These are phyloP conservation scores for Atta cephalotes DNA, from an alignment of 1,140 invertebrate species.

Conservation along the genomic window DNA sequence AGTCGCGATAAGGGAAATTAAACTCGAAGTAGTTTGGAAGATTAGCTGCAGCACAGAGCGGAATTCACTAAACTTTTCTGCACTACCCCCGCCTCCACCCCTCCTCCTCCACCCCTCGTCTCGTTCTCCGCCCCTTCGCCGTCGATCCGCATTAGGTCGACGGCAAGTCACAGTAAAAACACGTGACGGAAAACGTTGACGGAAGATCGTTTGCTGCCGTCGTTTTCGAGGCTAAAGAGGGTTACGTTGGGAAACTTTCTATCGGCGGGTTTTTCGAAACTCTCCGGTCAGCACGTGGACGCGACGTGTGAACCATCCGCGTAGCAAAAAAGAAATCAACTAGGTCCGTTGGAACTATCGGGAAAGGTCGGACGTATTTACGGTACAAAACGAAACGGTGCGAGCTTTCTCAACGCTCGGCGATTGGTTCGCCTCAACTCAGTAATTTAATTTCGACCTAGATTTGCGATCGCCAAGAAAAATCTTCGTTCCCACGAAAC, in stretches of 20 bases:
- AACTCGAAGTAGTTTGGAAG: conserved; percentile 66
- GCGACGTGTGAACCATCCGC: conserved; percentile 12
- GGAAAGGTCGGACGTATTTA: conserved; percentile 58
- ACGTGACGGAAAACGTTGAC: conserved; percentile 61
- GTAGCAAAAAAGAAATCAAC: conserved; percentile 14
- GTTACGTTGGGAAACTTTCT: conserved; percentile 44
- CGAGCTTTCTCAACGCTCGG: conserved; percentile 44
- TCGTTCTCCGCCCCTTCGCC: neutral
- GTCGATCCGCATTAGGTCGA: conserved; percentile 62
- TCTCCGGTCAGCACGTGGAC: conserved; percentile 12
- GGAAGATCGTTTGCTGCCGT: conserved; percentile 53
- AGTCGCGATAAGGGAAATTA: conserved; percentile 67
- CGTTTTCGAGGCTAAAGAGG: conserved; percentile 55
- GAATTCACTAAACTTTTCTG: conserved; percentile 69
- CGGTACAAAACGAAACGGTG: conserved; percentile 44
- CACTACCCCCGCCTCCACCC: neutral
- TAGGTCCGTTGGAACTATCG: conserved; percentile 34
- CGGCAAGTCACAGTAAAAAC: conserved; percentile 57
- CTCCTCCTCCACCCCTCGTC: too few species aligned
- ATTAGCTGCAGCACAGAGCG: conserved; percentile 59
- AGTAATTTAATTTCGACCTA: conserved; percentile 59
- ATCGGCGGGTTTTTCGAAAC: conserved; percentile 29
- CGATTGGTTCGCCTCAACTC: conserved; percentile 40
- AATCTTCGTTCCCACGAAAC: conserved; percentile 47
- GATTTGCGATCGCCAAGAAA: conserved; percentile 60